Evolutionary conservation across 2,888 invertebrate genomes (phyloP).

Genomic region (Thymelicus lineola): DNA sequence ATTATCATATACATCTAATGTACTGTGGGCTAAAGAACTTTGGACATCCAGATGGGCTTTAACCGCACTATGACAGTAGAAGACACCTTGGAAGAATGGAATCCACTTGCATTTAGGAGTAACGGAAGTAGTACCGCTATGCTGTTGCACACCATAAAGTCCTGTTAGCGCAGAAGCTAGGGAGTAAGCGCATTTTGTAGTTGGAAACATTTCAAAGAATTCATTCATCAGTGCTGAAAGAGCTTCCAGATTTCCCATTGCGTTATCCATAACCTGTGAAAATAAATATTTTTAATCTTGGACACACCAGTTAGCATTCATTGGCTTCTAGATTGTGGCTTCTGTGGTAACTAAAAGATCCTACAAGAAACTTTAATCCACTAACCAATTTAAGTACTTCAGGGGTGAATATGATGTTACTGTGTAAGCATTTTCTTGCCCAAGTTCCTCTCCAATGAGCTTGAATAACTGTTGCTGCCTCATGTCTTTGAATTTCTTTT

Average conservation of each 20-base stretch:
- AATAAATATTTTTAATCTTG: neutral
- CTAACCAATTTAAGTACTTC: slow-evolving; percentile 67
- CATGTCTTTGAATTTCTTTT: slow-evolving; percentile 60
- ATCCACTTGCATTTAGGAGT: slow-evolving; percentile 70
- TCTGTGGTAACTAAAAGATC: too few species aligned
- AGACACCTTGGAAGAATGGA: slow-evolving; percentile 72
- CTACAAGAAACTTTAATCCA: slow-evolving; percentile 19
- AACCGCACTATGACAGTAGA: slow-evolving; percentile 66
- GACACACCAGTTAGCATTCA: too few species aligned
- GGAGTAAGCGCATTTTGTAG: slow-evolving; percentile 66
- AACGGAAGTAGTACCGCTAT: slow-evolving; percentile 53
- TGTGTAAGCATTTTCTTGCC: slow-evolving; percentile 62
- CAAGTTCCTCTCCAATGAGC: slow-evolving; percentile 71
- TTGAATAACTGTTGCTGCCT: slow-evolving; percentile 70
- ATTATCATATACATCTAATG: slow-evolving; percentile 66
- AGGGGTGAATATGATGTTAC: slow-evolving; percentile 50
- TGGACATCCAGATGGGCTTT: slow-evolving; percentile 72
- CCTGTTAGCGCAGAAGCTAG: slow-evolving; percentile 70
- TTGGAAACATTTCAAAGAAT: slow-evolving; percentile 70
- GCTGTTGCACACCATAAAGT: slow-evolving; percentile 59
- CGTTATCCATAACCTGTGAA: slow-evolving; percentile 66
- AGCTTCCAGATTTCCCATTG: slow-evolving; percentile 66
- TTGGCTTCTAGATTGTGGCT: too few species aligned
- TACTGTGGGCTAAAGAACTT: slow-evolving; percentile 56
- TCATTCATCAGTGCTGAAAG: slow-evolving; percentile 71